These are phyloP conservation scores for Eospalax fontanierii DNA, from an alignment of 2,797 vertebrate species.

Conservation along the genomic window DNA sequence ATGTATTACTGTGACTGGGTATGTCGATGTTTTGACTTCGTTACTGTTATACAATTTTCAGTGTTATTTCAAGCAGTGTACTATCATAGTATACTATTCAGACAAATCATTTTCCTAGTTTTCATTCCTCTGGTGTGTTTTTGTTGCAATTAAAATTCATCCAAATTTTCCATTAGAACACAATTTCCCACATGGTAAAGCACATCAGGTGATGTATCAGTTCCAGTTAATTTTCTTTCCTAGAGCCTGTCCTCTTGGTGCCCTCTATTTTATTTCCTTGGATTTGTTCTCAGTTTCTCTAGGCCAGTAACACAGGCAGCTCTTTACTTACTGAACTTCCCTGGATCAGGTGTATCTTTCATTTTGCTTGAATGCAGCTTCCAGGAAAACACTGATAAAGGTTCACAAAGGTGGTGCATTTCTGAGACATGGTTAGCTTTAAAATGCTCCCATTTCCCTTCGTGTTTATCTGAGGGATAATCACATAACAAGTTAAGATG, in stretches of 20 bases:
- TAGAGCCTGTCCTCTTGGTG: neutral
- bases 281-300: neutral
- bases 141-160: neutral
- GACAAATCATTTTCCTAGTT: neutral
- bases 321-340: neutral
- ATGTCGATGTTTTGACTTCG: neutral
- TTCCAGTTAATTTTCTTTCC: constrained; percentile 30
- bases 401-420: neutral
- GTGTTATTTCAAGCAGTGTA: neutral
- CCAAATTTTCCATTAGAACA: neutral
- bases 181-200: neutral
- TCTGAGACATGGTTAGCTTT: neutral
- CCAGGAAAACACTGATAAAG: neutral
- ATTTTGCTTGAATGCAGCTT: constrained; percentile 16
- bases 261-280: neutral
- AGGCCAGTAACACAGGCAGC: neutral
- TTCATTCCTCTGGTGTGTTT: neutral
- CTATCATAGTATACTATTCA: neutral
- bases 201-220: neutral
- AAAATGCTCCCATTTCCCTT: neutral
- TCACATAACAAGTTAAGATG: neutral
- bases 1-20: neutral
- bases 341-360: neutral
- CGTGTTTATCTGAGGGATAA: neutral
- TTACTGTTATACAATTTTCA: neutral